Conservation (phyloP, 2,113 vertebrate genomes). For the Peromyscus leucopus region DNA sequence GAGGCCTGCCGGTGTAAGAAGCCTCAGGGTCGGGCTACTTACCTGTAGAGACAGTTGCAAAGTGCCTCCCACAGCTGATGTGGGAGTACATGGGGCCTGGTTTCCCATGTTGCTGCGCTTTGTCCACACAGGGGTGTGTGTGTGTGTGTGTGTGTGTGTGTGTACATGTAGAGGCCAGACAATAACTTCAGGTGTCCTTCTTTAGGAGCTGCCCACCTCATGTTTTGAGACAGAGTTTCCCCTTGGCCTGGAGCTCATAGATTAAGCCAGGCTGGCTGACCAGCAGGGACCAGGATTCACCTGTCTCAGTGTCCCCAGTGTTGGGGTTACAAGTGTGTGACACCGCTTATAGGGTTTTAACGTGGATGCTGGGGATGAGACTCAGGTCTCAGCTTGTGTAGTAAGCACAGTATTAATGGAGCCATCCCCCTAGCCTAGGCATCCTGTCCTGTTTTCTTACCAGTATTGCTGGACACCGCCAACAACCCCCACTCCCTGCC, state of each 20-base stretch:
- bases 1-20: not conserved
- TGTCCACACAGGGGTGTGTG: not conserved
- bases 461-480: not conserved
- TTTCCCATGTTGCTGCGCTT: accelerated
- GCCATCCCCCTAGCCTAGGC: not conserved
- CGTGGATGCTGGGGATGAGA: not conserved
- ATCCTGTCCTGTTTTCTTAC: not conserved
- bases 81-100: accelerated
- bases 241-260: not conserved
- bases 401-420: not conserved
- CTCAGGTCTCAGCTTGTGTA: not conserved
- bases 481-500: not conserved
- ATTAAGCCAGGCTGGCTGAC: not conserved
- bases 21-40: not conserved
- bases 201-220: not conserved
- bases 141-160: too few species aligned
- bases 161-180: not conserved
- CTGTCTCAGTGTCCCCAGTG: not conserved
- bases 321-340: not conserved
- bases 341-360: not conserved
- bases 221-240: not conserved
- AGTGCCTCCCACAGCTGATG: not conserved
- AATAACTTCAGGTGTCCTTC: not conserved
- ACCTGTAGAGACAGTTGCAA: not conserved
- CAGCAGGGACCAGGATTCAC: not conserved